These are phyloP conservation scores for Esperia sulphurella DNA, from an alignment of 2,888 invertebrate species.

Conservation along the genomic window DNA sequence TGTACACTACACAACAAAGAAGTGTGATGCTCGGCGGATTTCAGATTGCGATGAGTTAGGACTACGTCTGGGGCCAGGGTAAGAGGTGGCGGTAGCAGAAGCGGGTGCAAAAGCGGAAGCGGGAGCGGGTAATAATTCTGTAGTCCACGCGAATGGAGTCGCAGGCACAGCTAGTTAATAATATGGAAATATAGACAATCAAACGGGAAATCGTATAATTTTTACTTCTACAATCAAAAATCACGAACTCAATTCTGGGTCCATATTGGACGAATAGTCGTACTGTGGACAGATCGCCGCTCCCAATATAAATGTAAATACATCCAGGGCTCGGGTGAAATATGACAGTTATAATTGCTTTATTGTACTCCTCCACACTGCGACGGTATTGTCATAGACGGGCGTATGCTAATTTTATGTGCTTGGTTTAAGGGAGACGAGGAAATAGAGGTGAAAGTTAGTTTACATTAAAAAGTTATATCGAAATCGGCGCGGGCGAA, in stretches of 20 bases:
- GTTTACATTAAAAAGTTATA: not conserved
- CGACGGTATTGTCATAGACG: constrained; percentile 29
- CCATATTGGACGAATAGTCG: constrained; percentile 19
- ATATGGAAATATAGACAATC: too few relatives aligned
- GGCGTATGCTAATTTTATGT: constrained; percentile 50
- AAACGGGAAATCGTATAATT: not conserved
- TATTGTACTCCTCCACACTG: constrained; percentile 61
- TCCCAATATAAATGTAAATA: constrained; percentile 78
- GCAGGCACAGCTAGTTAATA: too few relatives aligned
- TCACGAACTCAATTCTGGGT: constrained; percentile 39
- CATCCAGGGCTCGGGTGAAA: constrained; percentile 50
- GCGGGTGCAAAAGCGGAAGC: too few relatives aligned
- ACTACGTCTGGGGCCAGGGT: too few relatives aligned
- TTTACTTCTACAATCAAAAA: constrained; percentile 21
- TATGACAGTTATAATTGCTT: constrained; percentile 78
- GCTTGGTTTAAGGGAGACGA: not conserved
- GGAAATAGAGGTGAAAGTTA: not conserved
- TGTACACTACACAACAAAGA: too few relatives aligned
- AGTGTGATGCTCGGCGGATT: too few relatives aligned
- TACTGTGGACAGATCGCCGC: constrained; percentile 12
- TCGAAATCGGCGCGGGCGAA: not conserved
- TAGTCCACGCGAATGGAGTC: too few relatives aligned
- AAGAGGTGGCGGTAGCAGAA: too few relatives aligned
- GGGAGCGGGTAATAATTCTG: too few relatives aligned
- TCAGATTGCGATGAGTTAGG: too few relatives aligned